A percentile compares a stretch with the other conserved stretches of the same genome.
phyloP scores from a whole-genome alignment of 2,113 vertebrate species.

The Mustela nigripes region DNA sequence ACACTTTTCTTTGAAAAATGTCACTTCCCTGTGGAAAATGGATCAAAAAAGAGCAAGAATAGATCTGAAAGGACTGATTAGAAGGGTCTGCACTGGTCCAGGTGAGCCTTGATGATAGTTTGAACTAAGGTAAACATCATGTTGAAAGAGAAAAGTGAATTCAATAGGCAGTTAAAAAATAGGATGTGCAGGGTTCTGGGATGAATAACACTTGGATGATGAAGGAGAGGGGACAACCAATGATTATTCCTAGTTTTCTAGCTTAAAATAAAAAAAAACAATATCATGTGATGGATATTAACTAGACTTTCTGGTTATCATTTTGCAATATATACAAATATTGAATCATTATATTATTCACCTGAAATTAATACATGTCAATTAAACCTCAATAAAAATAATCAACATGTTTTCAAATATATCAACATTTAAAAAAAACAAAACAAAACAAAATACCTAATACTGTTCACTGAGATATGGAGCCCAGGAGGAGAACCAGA shows the following conservation, averaged over 20 bases:
- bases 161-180: neutral
- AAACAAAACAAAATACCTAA: neutral
- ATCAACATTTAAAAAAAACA: neutral
- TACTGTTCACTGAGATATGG: neutral
- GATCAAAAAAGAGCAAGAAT: neutral
- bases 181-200: neutral
- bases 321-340: neutral
- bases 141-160: neutral
- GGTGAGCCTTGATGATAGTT: neutral
- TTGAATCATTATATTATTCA: neutral
- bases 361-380: neutral
- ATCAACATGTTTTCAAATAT: neutral
- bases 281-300: neutral
- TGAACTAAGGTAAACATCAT: neutral
- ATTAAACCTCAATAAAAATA: neutral
- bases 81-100: neutral
- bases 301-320: neutral
- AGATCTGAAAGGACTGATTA: neutral
- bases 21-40: neutral
- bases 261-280: neutral
- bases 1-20: conserved; percentile 12
- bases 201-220: neutral
- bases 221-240: neutral
- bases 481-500: neutral
- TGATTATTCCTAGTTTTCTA: neutral